Percentiles rank a stretch among this genome's conserved stretches.
These are phyloP conservation scores for Agrotis clavis DNA, from an alignment of 2,888 invertebrate species.

Conservation along the genomic window DNA sequence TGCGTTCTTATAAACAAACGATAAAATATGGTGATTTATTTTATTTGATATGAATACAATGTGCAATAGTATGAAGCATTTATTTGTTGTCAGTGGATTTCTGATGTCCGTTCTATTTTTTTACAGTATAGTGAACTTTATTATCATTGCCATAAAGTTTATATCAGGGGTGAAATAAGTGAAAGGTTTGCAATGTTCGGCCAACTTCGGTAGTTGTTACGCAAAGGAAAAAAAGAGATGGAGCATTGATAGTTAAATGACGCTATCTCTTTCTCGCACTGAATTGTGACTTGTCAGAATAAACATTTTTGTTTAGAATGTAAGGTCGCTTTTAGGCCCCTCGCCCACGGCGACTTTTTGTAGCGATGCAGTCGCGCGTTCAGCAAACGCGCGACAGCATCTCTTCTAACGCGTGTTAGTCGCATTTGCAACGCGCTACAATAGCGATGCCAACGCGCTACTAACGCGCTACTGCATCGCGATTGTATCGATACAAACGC, in stretches of 20 bases:
- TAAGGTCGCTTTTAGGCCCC: too few species aligned
- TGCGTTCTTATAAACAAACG: conserved; percentile 70
- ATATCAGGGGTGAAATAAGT: neutral
- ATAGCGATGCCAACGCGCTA: too few species aligned
- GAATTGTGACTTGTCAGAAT: neutral
- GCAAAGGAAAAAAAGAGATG: neutral
- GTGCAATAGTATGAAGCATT: conserved; percentile 66
- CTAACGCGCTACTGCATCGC: too few species aligned
- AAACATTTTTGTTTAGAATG: neutral
- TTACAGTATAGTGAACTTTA: neutral
- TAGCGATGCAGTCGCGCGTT: too few species aligned
- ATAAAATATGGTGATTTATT: conserved; percentile 66
- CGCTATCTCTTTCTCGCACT: conserved; percentile 1
- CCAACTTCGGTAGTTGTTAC: neutral
- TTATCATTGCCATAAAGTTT: neutral
- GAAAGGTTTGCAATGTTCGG: neutral
- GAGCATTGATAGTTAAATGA: neutral
- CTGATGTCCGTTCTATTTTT: neutral
- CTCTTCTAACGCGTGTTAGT: too few species aligned
- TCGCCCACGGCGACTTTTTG: too few species aligned
- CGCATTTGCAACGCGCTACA: too few species aligned
- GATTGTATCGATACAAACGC: too few species aligned
- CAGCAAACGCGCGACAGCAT: too few species aligned
- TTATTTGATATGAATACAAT: conserved; percentile 75
- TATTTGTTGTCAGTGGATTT: conserved; percentile 51